Percentiles rank a stretch among this genome's conserved stretches.
Evolutionary conservation across 2,113 vertebrate genomes (phyloP).

Genomic region (Barnardius zonarius): DNA sequence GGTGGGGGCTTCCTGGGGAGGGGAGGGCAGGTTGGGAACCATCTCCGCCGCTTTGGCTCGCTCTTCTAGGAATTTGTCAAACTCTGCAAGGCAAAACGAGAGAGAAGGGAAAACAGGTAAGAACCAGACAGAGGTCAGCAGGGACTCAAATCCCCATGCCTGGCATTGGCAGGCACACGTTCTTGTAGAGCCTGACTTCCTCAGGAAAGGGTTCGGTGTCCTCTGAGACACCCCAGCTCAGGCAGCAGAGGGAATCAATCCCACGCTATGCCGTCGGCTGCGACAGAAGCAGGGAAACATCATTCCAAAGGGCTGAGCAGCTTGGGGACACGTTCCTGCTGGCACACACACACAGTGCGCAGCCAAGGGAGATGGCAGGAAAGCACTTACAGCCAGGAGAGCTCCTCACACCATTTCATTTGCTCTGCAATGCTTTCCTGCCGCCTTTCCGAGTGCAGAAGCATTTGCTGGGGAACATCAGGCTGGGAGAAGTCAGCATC

Average conservation of each 20-base stretch:
- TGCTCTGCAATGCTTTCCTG: not conserved
- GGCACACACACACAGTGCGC: not conserved
- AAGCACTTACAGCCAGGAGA: not conserved
- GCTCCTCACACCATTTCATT: not conserved
- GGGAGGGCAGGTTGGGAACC: constrained; percentile 85
- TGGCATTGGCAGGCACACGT: not conserved
- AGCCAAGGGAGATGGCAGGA: not conserved
- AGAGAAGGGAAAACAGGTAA: not conserved
- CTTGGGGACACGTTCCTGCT: not conserved
- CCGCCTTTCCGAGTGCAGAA: not conserved
- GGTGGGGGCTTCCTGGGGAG: constrained; percentile 77
- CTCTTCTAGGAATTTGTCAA: constrained; percentile 97
- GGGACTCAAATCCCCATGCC: not conserved
- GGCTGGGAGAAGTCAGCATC: not conserved
- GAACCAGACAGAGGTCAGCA: not conserved
- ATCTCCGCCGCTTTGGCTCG: constrained; percentile 94
- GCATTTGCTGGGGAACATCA: not conserved
- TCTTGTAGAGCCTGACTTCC: not conserved
- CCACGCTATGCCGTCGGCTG: not conserved
- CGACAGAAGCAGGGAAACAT: not conserved
- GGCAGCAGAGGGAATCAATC: constrained; percentile 31
- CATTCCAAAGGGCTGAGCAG: constrained; percentile 47
- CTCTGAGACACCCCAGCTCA: not conserved
- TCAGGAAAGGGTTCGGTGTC: not conserved
- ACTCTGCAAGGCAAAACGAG: constrained; percentile 80